A percentile compares a stretch with the other conserved stretches of the same genome.
Evolutionary conservation across 2,797 vertebrate genomes (phyloP).

Genomic region (Pseudochaenichthys georgianus): DNA sequence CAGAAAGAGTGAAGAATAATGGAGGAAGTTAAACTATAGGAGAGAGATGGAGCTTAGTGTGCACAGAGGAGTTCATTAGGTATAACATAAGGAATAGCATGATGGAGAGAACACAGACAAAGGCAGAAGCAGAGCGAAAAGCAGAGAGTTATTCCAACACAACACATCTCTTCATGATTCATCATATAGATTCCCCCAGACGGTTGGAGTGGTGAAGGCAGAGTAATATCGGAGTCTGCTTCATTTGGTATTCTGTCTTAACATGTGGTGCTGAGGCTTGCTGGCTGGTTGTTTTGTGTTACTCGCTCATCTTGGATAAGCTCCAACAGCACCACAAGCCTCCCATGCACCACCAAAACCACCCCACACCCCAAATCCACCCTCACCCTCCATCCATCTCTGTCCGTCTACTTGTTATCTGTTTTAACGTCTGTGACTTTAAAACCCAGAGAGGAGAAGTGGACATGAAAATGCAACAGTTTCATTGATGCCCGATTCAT

Average conservation of each 20-base stretch:
- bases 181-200: slow-evolving; percentile 88
- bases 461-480: slow-evolving; percentile 2
- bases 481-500: neutral
- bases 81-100: slow-evolving; percentile 69
- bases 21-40: slow-evolving; percentile 61
- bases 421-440: slow-evolving; percentile 8
- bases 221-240: slow-evolving; percentile 83
- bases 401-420: slow-evolving; percentile 37
- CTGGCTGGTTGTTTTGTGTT: slow-evolving; percentile 73
- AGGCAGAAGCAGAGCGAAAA: slow-evolving; percentile 69
- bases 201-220: slow-evolving; percentile 75
- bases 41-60: slow-evolving; percentile 50
- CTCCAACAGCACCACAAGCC: slow-evolving; percentile 50
- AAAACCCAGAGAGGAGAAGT: slow-evolving; percentile 6
- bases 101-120: slow-evolving; percentile 70
- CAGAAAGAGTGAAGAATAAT: slow-evolving; percentile 45
- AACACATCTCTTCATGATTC: slow-evolving; percentile 83
- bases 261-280: slow-evolving; percentile 77
- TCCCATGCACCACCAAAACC: neutral
- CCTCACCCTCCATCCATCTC: slow-evolving; percentile 42
- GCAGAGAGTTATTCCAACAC: slow-evolving; percentile 66
- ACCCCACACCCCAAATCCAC: slow-evolving; percentile 37
- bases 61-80: slow-evolving; percentile 80
- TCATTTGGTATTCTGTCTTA: slow-evolving; percentile 87
- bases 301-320: slow-evolving; percentile 75